These are phyloP conservation scores for Drosophila ercepeae DNA, from an alignment of 1,140 invertebrate species.

Conservation along the genomic window DNA sequence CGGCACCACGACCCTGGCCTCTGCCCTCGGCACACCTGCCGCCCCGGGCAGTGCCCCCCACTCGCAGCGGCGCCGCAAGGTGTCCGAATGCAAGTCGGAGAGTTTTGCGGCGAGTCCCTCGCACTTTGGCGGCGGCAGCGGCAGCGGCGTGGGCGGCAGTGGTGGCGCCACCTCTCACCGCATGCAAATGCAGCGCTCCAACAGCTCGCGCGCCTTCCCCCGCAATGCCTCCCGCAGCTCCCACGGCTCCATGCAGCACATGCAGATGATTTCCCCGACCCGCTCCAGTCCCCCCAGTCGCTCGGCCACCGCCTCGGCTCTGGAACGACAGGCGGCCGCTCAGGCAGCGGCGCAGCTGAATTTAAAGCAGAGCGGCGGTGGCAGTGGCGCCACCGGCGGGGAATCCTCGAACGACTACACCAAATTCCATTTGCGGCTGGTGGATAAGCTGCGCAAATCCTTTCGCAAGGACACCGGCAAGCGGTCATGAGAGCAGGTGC, in stretches of 20 bases:
- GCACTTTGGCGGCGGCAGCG: slow-evolving; percentile 79
- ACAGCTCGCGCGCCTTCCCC: slow-evolving; percentile 84
- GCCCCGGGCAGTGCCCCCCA: slow-evolving; percentile 43
- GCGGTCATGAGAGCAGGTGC: slow-evolving; percentile 73
- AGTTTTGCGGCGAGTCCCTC: slow-evolving; percentile 89
- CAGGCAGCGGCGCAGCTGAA: slow-evolving; percentile 82
- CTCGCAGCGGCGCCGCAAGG: slow-evolving; percentile 87
- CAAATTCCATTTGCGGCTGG: slow-evolving; percentile 93
- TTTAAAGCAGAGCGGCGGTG: slow-evolving; percentile 85
- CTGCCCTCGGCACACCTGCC: slow-evolving; percentile 54
- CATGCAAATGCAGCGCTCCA: slow-evolving; percentile 84
- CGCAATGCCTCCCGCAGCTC: slow-evolving; percentile 86
- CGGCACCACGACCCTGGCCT: slow-evolving; percentile 70
- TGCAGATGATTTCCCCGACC: slow-evolving; percentile 87
- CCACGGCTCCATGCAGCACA: slow-evolving; percentile 86
- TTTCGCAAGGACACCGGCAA: slow-evolving; percentile 88
- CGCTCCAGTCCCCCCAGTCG: slow-evolving; percentile 83
- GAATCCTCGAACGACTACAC: slow-evolving; percentile 87
- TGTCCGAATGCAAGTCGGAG: slow-evolving; percentile 92
- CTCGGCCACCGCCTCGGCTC: slow-evolving; percentile 60
- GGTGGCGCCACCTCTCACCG: slow-evolving; percentile 86
- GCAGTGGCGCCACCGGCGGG: slow-evolving; percentile 84
- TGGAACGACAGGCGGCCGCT: slow-evolving; percentile 85
- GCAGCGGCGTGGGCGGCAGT: slow-evolving; percentile 87
- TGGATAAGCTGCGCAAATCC: slow-evolving; percentile 92